phyloP scores from a whole-genome alignment of 1,140 invertebrate species.

The Parasteatoda tepidariorum region DNA sequence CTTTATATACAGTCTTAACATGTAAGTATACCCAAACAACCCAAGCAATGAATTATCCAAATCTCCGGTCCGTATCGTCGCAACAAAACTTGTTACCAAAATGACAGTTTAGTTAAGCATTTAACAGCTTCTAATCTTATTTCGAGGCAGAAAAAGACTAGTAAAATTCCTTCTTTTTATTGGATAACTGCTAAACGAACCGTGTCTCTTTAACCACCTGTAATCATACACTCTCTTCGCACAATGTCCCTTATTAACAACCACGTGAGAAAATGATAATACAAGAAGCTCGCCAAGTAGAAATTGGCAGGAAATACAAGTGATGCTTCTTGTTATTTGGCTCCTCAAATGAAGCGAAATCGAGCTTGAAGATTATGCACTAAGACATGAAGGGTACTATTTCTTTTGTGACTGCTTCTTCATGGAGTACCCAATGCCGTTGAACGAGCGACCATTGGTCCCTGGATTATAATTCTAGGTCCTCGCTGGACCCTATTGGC shows the following conservation, averaged over 20 bases:
- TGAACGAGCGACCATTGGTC: not conserved
- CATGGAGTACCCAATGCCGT: constrained; percentile 6
- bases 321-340: not conserved
- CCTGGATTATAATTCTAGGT: not conserved
- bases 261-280: not conserved
- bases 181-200: no score
- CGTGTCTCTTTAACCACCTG: no score
- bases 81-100: no score
- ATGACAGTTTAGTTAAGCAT: no score
- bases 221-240: no score
- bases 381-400: not conserved
- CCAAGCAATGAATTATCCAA: no score
- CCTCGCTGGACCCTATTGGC: constrained; percentile 6
- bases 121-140: no score
- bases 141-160: no score
- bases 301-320: constrained; percentile 5
- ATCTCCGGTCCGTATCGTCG: no score
- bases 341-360: not conserved
- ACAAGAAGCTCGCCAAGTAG: not conserved
- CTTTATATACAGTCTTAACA: no score
- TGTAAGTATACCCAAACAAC: no score
- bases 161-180: no score
- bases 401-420: not conserved
- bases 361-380: not conserved
- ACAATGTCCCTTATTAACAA: not conserved